Percentiles rank a stretch among this genome's conserved stretches.
These are phyloP conservation scores for Idaea straminata DNA, from an alignment of 2,888 invertebrate species.

Conservation along the genomic window DNA sequence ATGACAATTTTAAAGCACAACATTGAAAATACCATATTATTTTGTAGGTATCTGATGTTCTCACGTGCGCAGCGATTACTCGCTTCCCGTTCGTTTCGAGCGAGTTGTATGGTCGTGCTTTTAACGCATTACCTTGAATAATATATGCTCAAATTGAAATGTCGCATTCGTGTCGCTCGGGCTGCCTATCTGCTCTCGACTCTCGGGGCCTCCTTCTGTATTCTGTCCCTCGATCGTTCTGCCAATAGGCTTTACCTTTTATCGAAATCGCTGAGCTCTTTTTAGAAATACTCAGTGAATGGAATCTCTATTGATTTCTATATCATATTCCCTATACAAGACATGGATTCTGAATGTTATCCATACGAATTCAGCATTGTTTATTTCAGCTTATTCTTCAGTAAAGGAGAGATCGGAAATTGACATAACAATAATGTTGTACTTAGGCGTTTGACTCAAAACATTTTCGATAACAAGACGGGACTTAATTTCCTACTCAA, in stretches of 20 bases:
- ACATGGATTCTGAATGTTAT: conserved; percentile 1
- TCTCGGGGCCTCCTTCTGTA: conserved; percentile 57
- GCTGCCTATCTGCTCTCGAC: conserved; percentile 63
- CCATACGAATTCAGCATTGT: conserved; percentile 9
- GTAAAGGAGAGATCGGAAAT: conserved; percentile 23
- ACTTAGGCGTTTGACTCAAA: conserved; percentile 44
- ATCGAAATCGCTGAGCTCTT: conserved; percentile 53
- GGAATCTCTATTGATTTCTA: conserved; percentile 34
- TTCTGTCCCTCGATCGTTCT: conserved; percentile 59
- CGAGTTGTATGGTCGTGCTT: conserved; percentile 71
- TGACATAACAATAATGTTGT: conserved; percentile 39
- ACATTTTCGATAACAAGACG: conserved; percentile 49
- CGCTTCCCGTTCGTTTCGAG: conserved; percentile 57
- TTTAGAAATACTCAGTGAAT: conserved; percentile 40
- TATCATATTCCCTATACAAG: conserved; percentile 18
- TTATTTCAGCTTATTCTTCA: conserved; percentile 19
- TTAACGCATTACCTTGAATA: conserved; percentile 80
- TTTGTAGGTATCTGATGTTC: conserved; percentile 56
- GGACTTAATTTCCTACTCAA: conserved; percentile 61
- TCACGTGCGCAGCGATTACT: conserved; percentile 73
- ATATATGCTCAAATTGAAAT: conserved; percentile 79
- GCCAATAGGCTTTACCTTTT: conserved; percentile 72
- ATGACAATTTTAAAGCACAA: conserved; percentile 76
- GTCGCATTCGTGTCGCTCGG: conserved; percentile 75
- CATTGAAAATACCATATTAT: conserved; percentile 69